Percentiles rank a stretch among this genome's conserved stretches.
phyloP scores from a whole-genome alignment of 1,140 invertebrate species.

The Theocolax elegans region DNA sequence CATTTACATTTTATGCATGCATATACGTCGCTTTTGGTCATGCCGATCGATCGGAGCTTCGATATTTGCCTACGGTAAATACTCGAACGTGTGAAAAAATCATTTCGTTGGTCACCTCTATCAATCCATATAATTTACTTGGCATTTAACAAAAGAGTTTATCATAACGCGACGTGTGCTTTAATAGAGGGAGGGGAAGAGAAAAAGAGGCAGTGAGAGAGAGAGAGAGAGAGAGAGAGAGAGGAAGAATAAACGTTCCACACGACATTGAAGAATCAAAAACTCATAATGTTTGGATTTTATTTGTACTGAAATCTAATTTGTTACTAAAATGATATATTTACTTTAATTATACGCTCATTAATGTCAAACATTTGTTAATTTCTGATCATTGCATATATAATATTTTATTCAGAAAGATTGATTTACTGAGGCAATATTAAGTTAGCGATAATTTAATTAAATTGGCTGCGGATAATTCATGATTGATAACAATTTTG shows the following conservation, averaged over 20 bases:
- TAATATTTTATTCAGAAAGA: too few species aligned
- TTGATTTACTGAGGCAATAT: too few species aligned
- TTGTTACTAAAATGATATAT: not conserved
- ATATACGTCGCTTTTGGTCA: not conserved
- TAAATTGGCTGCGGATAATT: too few species aligned
- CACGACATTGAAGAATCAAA: constrained; percentile 24
- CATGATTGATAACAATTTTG: too few species aligned
- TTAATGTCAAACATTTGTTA: not conserved
- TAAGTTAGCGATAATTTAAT: too few species aligned
- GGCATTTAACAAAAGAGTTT: constrained; percentile 20
- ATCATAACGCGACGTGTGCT: not conserved
- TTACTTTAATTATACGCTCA: constrained; percentile 1
- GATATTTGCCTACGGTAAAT: constrained; percentile 1
- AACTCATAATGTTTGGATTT: constrained; percentile 28
- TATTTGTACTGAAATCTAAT: not conserved
- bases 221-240: too few species aligned
- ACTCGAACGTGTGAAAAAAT: constrained; percentile 12
- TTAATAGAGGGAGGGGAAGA: too few species aligned
- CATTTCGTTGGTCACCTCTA: not conserved
- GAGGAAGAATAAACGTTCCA: not conserved
- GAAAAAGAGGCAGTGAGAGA: too few species aligned
- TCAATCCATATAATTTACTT: not conserved
- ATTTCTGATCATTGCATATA: not conserved
- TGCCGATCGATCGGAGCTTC: not conserved
- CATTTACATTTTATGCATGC: constrained; percentile 18